Percentiles rank a stretch among this genome's conserved stretches.
Conservation (phyloP, 1,140 invertebrate species). For the Chymomyza costata region DNA sequence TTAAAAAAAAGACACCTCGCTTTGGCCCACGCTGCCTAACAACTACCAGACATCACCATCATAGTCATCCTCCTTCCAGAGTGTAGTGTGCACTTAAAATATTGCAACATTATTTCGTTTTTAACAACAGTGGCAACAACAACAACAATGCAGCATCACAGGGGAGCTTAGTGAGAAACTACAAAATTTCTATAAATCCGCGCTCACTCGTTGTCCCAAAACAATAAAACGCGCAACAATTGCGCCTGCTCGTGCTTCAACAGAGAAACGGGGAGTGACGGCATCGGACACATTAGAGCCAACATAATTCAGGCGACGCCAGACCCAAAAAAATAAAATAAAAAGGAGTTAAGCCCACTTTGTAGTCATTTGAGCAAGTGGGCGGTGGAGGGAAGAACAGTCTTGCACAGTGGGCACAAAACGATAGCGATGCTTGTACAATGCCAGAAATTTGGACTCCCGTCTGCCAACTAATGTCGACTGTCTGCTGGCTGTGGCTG, state of each 20-base stretch:
- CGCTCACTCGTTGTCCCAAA: constrained; percentile 70
- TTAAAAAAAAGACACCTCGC: too few relatives aligned
- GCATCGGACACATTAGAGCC: constrained; percentile 45
- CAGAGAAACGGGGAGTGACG: constrained; percentile 1
- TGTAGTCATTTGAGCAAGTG: constrained; percentile 56
- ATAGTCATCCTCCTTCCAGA: too few relatives aligned
- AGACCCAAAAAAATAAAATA: constrained; percentile 25
- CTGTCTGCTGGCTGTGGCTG: constrained; percentile 34
- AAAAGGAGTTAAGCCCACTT: constrained; percentile 54
- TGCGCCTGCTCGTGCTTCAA: constrained; percentile 58
- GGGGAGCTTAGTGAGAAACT: constrained; percentile 28
- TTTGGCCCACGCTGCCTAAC: too few relatives aligned
- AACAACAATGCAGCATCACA: constrained; percentile 13
- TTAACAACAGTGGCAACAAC: constrained; percentile 5
- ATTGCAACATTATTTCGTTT: constrained; percentile 12
- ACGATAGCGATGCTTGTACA: too few relatives aligned
- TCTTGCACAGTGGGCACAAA: constrained; percentile 35
- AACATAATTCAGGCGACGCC: constrained; percentile 59
- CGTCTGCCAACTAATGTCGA: constrained; percentile 43
- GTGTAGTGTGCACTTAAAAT: constrained; percentile 31
- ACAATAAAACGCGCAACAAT: constrained; percentile 71
- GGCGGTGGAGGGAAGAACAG: not conserved
- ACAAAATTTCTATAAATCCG: constrained; percentile 66
- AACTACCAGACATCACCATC: too few relatives aligned
- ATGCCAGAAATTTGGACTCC: constrained; percentile 69